These are phyloP conservation scores for Babylonia areolata DNA, from an alignment of 1,140 invertebrate species.

Conservation along the genomic window DNA sequence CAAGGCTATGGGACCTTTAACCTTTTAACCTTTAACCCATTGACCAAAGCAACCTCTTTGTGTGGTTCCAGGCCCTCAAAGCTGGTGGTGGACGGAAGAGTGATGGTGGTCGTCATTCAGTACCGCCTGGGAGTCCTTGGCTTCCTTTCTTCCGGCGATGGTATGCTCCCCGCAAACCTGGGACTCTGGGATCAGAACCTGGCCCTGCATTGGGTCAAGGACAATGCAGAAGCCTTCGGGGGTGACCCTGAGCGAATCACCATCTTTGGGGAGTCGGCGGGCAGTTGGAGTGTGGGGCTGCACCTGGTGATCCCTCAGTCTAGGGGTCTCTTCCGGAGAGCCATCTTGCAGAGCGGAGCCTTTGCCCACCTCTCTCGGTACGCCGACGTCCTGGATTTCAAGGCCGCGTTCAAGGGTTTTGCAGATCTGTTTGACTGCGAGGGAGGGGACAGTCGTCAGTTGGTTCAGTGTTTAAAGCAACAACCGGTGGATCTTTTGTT, in stretches of 20 bases:
- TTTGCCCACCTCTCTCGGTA: not conserved
- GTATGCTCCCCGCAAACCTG: constrained; percentile 62
- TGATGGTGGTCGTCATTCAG: constrained; percentile 27
- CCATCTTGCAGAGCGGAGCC: constrained; percentile 27
- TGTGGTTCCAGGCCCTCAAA: not conserved
- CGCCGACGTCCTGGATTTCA: not conserved
- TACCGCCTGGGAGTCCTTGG: constrained; percentile 33
- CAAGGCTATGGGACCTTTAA: too few relatives aligned
- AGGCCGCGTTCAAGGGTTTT: not conserved
- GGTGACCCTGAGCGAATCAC: constrained; percentile 82
- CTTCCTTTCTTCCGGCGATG: constrained; percentile 23
- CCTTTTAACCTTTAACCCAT: too few relatives aligned
- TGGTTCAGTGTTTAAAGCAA: not conserved
- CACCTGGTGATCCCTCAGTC: constrained; percentile 51
- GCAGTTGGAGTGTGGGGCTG: constrained; percentile 47
- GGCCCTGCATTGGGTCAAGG: constrained; percentile 69
- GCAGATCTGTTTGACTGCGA: not conserved
- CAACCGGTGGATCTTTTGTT: not conserved
- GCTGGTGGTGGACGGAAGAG: not conserved
- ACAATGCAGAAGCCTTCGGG: constrained; percentile 78
- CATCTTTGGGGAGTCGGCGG: constrained; percentile 82
- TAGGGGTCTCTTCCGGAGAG: constrained; percentile 38
- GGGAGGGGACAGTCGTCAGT: not conserved
- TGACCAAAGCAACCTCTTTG: too few relatives aligned
- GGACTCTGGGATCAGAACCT: constrained; percentile 73